These are phyloP conservation scores for Sialia sialis DNA, from an alignment of 2,113 vertebrate genomes.

Conservation along the genomic window DNA sequence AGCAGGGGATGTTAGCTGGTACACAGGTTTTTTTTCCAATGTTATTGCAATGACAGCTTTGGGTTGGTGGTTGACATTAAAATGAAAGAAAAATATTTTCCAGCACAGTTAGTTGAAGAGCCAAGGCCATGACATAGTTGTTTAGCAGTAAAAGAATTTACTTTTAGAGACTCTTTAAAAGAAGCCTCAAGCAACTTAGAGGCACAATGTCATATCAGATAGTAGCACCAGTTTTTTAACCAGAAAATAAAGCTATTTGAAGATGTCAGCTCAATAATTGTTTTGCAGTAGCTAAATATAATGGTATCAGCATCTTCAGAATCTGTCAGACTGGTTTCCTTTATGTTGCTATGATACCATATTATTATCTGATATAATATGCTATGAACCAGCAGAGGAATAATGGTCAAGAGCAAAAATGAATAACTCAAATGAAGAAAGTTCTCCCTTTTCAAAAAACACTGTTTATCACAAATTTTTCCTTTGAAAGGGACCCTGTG, in stretches of 20 bases:
- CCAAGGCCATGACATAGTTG: not conserved
- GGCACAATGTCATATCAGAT: constrained; percentile 1
- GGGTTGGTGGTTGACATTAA: not conserved
- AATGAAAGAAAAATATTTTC: constrained; percentile 46
- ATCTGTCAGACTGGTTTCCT: not conserved
- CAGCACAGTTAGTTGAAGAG: not conserved
- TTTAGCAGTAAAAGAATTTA: constrained; percentile 7
- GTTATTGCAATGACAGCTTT: not conserved
- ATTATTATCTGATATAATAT: constrained; percentile 8
- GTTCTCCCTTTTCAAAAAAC: not conserved
- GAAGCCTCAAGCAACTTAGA: not conserved
- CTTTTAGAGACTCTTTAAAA: not conserved
- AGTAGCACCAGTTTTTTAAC: not conserved
- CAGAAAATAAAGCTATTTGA: not conserved
- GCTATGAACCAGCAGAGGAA: not conserved
- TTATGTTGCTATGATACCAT: constrained; percentile 27
- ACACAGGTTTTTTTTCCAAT: not conserved
- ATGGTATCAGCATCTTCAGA: not conserved
- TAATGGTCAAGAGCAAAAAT: constrained; percentile 32
- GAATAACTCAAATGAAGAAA: constrained; percentile 3
- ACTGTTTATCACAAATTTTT: constrained; percentile 14
- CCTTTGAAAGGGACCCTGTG: not conserved
- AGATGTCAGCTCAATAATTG: not conserved
- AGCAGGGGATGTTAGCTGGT: not conserved
- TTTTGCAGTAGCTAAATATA: not conserved